Evolutionary conservation across 2,113 vertebrate species (phyloP), one percentile per base, ranked within the genome.

Genomic region (Hirundichthys speculiger): DNA sequence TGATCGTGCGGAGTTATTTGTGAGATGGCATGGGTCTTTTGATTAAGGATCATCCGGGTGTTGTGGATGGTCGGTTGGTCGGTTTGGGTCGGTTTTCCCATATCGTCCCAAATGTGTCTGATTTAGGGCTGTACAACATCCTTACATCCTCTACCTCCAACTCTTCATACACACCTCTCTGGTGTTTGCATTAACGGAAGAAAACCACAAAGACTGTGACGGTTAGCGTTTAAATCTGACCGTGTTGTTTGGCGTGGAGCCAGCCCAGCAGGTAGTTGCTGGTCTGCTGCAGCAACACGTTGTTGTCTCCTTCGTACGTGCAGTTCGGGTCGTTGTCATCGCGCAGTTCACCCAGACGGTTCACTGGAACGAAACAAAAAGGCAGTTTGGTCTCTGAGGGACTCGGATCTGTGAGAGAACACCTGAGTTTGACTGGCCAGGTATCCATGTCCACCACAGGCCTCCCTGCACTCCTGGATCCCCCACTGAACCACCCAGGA

Each of bases 301-400:
- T 98, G 88, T 99, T 99, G 90, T 99, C 98, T 4, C 98, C 98
- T 70, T 99, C 98, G 1, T 97, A 98, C 0, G 97, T 99, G 90
- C 95, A 96, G 91, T 96, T 98, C 2, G 97, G 97, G 53, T 99
- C 98, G 1, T 96, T 98, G 86, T 98, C 95, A 2, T 95, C 75
- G 5, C 97, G 91, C 65, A 99, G 89, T 2, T 91, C 86, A 1
- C 97, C 98, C 21, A 99, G 77, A 0, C 96, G 94, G 86, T 93
- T 99, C 92, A 95, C 98, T 98, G 77, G 59, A 73, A 43, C 61
- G 41, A 21, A 47, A 12, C 65, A 13, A 18, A 0, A 50, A 13
- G 1, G 13, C 10, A 41, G 8, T 57, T 15, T 55, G 18, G 4
- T 18, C n/a, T 54, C 2, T 20, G 16, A 0, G 22, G 0, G n/a